Percentiles rank a stretch among this genome's conserved stretches.
These are phyloP conservation scores for Rhaphigaster nebulosa DNA, from an alignment of 2,888 invertebrate genomes.

Conservation along the genomic window DNA sequence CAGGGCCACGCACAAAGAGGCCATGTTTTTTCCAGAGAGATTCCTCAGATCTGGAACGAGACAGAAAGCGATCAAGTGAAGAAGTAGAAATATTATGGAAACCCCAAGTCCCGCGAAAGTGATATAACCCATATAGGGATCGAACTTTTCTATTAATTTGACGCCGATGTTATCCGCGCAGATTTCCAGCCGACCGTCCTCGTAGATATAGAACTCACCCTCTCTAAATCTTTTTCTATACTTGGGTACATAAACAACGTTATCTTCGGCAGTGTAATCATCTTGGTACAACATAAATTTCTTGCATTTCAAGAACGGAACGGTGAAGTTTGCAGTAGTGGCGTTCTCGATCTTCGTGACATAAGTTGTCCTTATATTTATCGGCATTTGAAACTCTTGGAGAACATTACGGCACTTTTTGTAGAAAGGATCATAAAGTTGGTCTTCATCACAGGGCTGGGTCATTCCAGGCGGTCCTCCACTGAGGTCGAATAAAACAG, in stretches of 20 bases:
- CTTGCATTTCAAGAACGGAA: constrained; percentile 66
- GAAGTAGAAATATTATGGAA: constrained; percentile 70
- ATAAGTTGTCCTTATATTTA: background rate
- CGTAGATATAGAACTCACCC: constrained; percentile 67
- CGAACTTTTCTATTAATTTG: constrained; percentile 68
- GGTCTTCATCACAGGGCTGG: constrained; percentile 67
- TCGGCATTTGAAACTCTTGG: constrained; percentile 65
- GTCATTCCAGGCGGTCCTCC: constrained; percentile 67
- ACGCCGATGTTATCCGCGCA: constrained; percentile 67
- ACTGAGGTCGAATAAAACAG: constrained; percentile 69
- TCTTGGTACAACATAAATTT: constrained; percentile 68
- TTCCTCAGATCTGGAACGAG: constrained; percentile 71
- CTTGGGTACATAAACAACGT: constrained; percentile 68
- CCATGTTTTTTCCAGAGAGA: constrained; percentile 72
- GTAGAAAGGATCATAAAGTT: constrained; percentile 70
- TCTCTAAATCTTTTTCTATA: constrained; percentile 67
- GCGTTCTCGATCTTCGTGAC: background rate
- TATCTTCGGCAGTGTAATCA: constrained; percentile 67
- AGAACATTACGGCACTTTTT: constrained; percentile 69
- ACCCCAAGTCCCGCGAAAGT: constrained; percentile 70
- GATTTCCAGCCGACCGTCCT: constrained; percentile 68
- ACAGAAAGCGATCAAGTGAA: constrained; percentile 70
- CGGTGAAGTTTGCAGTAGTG: background rate
- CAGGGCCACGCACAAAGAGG: constrained; percentile 71
- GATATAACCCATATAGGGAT: constrained; percentile 69